These are phyloP conservation scores for Dinoponera quadriceps DNA, from an alignment of 1,140 invertebrate genomes.

Conservation along the genomic window DNA sequence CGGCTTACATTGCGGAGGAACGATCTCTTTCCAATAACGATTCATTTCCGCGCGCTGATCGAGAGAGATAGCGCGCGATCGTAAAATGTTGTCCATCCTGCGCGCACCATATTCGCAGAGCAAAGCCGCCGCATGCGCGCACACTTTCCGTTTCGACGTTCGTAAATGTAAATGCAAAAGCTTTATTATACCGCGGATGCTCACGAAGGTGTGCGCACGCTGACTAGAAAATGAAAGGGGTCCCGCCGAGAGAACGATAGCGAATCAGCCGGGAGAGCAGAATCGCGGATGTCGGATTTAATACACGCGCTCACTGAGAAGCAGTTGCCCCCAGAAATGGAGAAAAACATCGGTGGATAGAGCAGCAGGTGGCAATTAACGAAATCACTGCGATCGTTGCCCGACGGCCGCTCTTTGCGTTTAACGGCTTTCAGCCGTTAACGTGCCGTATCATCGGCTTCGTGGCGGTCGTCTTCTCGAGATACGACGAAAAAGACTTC, in stretches of 20 bases:
- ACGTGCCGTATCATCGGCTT: not conserved
- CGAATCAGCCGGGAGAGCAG: conserved; percentile 26
- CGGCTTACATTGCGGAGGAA: not conserved
- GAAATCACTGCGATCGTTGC: no score
- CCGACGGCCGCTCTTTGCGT: no score
- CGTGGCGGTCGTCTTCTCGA: no score
- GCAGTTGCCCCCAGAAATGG: not conserved
- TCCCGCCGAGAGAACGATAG: conserved; percentile 28
- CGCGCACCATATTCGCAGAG: not conserved
- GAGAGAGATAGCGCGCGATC: conserved; percentile 24
- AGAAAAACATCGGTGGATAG: conserved; percentile 14
- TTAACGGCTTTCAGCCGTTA: no score
- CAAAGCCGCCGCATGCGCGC: not conserved
- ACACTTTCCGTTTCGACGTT: conserved; percentile 63
- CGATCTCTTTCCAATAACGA: not conserved
- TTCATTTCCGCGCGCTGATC: conserved; percentile 15
- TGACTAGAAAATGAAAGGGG: conserved; percentile 67
- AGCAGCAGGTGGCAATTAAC: conserved; percentile 21
- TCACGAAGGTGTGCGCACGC: conserved; percentile 25
- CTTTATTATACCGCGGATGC: conserved; percentile 52
- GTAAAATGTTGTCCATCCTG: conserved; percentile 3
- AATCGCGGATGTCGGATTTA: not conserved
- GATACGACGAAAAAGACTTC: no score
- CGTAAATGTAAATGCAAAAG: conserved; percentile 48
- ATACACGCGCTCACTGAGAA: not conserved